phyloP scores from a whole-genome alignment of 92 coral and sea anemone species.

The Micromussa lordhowensis region DNA sequence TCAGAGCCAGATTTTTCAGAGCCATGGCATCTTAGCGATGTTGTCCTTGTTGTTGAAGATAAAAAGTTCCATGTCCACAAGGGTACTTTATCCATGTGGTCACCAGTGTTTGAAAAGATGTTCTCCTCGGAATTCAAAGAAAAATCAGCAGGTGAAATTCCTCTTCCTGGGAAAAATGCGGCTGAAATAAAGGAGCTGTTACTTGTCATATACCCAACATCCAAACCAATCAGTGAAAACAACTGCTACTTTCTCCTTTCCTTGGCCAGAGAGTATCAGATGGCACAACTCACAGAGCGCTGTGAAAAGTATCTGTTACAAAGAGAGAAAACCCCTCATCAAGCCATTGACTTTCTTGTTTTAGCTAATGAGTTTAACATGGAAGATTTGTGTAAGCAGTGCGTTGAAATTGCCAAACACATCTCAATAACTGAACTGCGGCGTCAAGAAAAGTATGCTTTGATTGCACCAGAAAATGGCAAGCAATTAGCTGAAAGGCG shows the following conservation, averaged over 20 bases:
- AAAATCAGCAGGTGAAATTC: constrained; percentile 64
- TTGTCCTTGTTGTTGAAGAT: constrained; percentile 68
- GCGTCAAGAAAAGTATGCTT: constrained; percentile 71
- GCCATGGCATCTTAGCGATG: constrained; percentile 89
- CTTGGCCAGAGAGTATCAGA: constrained; percentile 82
- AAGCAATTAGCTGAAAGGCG: constrained; percentile 74
- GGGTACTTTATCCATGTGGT: constrained; percentile 87
- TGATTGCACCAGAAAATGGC: constrained; percentile 65
- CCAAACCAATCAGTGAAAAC: constrained; percentile 71
- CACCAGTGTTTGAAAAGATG: constrained; percentile 87
- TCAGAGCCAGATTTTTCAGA: constrained; percentile 76
- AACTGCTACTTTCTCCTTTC: constrained; percentile 75
- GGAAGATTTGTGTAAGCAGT: constrained; percentile 71
- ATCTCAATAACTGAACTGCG: constrained; percentile 73
- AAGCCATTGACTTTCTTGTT: constrained; percentile 78
- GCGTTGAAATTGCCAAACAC: constrained; percentile 81
- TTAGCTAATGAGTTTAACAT: constrained; percentile 64
- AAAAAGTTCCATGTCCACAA: constrained; percentile 79
- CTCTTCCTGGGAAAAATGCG: constrained; percentile 73
- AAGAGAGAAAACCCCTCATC: constrained; percentile 78
- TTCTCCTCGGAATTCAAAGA: constrained; percentile 62
- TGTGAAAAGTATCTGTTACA: constrained; percentile 75
- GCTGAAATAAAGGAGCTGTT: constrained; percentile 80
- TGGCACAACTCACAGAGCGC: constrained; percentile 84
- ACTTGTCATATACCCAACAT: constrained; percentile 78